phyloP scores from a whole-genome alignment of 2,797 vertebrate genomes.

The Rhinogobio ventralis region DNA sequence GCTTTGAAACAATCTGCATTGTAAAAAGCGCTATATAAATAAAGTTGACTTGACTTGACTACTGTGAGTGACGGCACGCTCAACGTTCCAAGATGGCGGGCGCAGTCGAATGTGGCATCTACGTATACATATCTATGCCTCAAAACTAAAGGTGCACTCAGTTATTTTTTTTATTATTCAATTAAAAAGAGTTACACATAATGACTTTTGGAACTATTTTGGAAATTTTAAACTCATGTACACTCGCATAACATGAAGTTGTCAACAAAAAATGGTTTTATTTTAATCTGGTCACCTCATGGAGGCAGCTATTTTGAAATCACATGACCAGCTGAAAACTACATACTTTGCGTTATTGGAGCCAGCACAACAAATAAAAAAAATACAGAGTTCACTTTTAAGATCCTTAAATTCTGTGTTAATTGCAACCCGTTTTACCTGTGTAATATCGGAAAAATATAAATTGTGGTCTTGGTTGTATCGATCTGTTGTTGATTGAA shows the following conservation, averaged over 20 bases:
- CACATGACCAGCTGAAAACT: background rate
- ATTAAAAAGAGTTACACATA: background rate
- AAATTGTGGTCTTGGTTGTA: background rate
- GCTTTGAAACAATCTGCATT: too few relatives aligned
- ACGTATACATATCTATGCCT: background rate
- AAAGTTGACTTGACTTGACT: too few relatives aligned
- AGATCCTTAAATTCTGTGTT: background rate
- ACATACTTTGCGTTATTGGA: background rate
- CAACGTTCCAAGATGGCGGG: background rate
- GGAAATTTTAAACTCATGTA: background rate
- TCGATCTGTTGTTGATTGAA: background rate
- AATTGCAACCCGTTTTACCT: background rate
- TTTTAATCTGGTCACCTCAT: background rate
- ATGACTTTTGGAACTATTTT: too few relatives aligned
- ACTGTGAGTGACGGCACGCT: background rate
- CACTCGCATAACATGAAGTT: background rate
- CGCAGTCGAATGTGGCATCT: background rate
- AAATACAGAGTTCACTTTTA: background rate
- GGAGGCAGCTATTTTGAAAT: background rate
- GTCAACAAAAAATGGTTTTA: background rate
- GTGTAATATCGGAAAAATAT: background rate
- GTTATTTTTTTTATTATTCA: background rate
- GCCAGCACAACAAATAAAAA: background rate
- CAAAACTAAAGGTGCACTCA: background rate
- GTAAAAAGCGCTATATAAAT: too few relatives aligned